These are phyloP conservation scores for Pygoscelis adeliae DNA, from an alignment of 2,113 vertebrate genomes.

Conservation along the genomic window DNA sequence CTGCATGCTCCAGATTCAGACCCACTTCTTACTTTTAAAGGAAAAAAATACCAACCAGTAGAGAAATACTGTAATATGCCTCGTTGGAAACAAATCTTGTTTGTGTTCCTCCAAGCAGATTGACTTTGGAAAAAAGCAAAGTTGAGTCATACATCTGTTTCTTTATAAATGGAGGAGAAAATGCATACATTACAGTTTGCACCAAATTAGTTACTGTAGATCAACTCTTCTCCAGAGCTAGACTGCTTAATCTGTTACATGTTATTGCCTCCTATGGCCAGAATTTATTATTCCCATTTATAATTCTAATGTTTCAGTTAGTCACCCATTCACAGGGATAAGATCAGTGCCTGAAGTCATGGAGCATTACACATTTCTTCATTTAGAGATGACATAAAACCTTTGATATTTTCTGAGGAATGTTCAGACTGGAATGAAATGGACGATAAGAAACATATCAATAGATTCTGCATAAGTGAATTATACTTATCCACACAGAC, in stretches of 20 bases:
- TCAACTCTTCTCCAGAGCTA: slow-evolving; percentile 30
- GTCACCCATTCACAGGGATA: slow-evolving; percentile 53
- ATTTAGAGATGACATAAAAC: slow-evolving; percentile 54
- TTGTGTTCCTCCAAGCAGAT: slow-evolving; percentile 23
- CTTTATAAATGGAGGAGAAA: slow-evolving; percentile 41
- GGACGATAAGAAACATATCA: not conserved
- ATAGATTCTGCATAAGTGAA: not conserved
- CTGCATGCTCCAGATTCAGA: not conserved
- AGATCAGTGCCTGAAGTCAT: slow-evolving; percentile 53
- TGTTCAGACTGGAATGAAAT: slow-evolving; percentile 23
- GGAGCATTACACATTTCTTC: slow-evolving; percentile 39
- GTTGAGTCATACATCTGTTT: slow-evolving; percentile 47
- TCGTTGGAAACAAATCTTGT: slow-evolving; percentile 15
- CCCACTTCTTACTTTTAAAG: not conserved
- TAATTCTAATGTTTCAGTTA: slow-evolving; percentile 64
- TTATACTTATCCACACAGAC: not conserved
- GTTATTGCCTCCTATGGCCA: slow-evolving; percentile 57
- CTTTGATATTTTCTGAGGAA: slow-evolving; percentile 62
- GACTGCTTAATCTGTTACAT: slow-evolving; percentile 10
- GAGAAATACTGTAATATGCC: not conserved
- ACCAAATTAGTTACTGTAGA: slow-evolving; percentile 27
- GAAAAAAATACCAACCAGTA: not conserved
- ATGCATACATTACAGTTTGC: not conserved
- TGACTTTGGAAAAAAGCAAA: slow-evolving; percentile 40
- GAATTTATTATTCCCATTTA: slow-evolving; percentile 59